Conservation (phyloP, 2,797 vertebrate species). For the Poecilia gillii region DNA sequence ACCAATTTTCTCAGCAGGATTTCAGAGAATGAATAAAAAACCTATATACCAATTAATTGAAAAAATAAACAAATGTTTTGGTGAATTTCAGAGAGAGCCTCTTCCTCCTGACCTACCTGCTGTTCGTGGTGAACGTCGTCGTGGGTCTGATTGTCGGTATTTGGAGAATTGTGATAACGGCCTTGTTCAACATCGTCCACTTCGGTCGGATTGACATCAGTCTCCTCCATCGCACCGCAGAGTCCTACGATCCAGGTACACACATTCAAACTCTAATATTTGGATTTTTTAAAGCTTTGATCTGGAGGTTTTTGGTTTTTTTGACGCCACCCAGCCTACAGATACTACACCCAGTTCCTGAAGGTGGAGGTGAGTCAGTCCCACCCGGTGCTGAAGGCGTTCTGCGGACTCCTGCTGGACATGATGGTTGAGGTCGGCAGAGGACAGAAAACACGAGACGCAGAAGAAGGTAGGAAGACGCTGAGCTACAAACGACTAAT, state of each 20-base stretch:
- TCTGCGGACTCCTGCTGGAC: conserved; percentile 88
- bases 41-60: too few species aligned
- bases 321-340: conserved; percentile 82
- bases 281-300: neutral
- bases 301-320: conserved; percentile 23
- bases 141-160: conserved; percentile 80
- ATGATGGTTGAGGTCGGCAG: conserved; percentile 34
- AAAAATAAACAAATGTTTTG: neutral
- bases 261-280: neutral
- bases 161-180: conserved; percentile 89
- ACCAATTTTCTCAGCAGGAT: too few species aligned
- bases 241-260: conserved; percentile 87
- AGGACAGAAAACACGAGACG: conserved; percentile 62
- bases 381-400: conserved; percentile 90
- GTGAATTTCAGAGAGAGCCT: conserved; percentile 82
- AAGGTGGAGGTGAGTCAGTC: conserved; percentile 92
- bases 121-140: conserved; percentile 88
- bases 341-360: conserved; percentile 89
- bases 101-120: conserved; percentile 86
- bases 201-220: conserved; percentile 91
- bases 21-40: too few species aligned
- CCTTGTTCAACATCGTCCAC: conserved; percentile 89
- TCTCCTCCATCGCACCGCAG: conserved; percentile 83
- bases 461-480: conserved; percentile 88
- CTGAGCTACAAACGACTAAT: neutral